phyloP scores from a whole-genome alignment of 2,113 vertebrate genomes.

The Nannobrachium achirus region DNA sequence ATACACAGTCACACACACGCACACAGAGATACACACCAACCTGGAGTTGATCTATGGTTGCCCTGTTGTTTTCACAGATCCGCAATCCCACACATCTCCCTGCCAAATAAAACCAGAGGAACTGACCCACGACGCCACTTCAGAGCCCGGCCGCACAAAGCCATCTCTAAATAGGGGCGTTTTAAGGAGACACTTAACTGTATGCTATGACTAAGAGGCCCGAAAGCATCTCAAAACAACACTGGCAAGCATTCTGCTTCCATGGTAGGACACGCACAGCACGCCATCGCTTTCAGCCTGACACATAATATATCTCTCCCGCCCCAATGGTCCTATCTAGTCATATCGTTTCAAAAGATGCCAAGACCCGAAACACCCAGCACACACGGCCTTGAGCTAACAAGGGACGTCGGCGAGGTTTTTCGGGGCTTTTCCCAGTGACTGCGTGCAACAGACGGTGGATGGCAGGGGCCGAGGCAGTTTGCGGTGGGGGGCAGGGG shows the following conservation, averaged over 20 bases:
- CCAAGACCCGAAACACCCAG: slow-evolving; percentile 69
- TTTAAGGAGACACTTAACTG: slow-evolving; percentile 41
- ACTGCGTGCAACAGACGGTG: slow-evolving; percentile 38
- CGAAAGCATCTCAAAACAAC: slow-evolving; percentile 60
- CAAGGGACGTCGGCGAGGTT: slow-evolving; percentile 48
- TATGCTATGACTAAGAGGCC: slow-evolving; percentile 56
- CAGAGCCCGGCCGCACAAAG: slow-evolving; percentile 36
- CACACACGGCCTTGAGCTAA: slow-evolving; percentile 70
- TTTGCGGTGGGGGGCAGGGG: slow-evolving; percentile 42
- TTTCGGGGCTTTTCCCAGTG: slow-evolving; percentile 38
- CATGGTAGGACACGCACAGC: slow-evolving; percentile 37
- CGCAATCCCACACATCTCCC: slow-evolving; percentile 40
- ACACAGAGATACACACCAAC: slow-evolving; percentile 35
- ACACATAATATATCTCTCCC: slow-evolving; percentile 68
- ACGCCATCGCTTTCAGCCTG: slow-evolving; percentile 50
- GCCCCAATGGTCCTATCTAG: slow-evolving; percentile 63
- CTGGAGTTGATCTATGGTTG: slow-evolving; percentile 58
- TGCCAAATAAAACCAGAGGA: slow-evolving; percentile 40
- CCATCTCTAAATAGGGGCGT: slow-evolving; percentile 55
- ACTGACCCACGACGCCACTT: slow-evolving; percentile 56
- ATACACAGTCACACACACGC: too few species aligned
- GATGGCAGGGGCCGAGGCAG: slow-evolving; percentile 33
- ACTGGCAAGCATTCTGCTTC: slow-evolving; percentile 48
- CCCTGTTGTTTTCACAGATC: slow-evolving; percentile 58
- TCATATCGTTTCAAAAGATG: slow-evolving; percentile 66